Conservation (phyloP, 2,113 vertebrate genomes). For the Colistium nudipinnis region DNA sequence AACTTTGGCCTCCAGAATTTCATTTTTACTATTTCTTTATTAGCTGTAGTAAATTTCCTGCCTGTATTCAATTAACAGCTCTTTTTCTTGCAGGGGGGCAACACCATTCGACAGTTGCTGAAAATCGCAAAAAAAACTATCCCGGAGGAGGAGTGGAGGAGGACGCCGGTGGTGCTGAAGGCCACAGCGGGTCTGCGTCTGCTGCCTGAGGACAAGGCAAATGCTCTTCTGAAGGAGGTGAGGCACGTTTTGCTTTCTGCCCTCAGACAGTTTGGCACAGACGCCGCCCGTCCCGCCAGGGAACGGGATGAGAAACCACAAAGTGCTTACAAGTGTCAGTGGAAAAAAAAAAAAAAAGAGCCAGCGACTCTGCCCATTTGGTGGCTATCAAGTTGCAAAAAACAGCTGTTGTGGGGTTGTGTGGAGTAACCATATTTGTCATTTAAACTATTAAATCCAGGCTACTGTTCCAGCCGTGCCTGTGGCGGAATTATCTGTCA, state of each 20-base stretch:
- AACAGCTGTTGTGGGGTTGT: slow-evolving; percentile 82
- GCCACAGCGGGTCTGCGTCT: slow-evolving; percentile 95
- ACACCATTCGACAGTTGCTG: slow-evolving; percentile 87
- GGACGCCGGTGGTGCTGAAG: slow-evolving; percentile 94
- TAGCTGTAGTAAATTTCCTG: not conserved
- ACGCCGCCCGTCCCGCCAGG: slow-evolving; percentile 59
- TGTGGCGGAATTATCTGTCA: slow-evolving; percentile 70
- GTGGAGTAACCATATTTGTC: slow-evolving; percentile 77
- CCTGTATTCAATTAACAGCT: slow-evolving; percentile 13
- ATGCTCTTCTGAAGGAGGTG: slow-evolving; percentile 90
- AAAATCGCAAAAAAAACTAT: slow-evolving; percentile 90
- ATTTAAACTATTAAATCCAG: slow-evolving; percentile 76
- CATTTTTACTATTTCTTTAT: too few species aligned
- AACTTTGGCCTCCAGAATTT: too few species aligned
- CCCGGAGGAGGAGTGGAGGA: slow-evolving; percentile 89
- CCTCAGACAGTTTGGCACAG: slow-evolving; percentile 76
- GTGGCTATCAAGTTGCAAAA: slow-evolving; percentile 74
- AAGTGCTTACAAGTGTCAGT: slow-evolving; percentile 79
- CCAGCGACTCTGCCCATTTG: slow-evolving; percentile 70
- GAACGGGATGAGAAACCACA: slow-evolving; percentile 76
- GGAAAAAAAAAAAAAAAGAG: slow-evolving; percentile 61
- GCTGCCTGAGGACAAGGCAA: slow-evolving; percentile 89
- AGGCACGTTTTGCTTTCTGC: slow-evolving; percentile 58
- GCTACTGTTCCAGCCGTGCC: slow-evolving; percentile 73
- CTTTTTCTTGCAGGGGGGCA: slow-evolving; percentile 84